Conservation (phyloP, 2,888 invertebrate genomes). For the Phania funesta region DNA sequence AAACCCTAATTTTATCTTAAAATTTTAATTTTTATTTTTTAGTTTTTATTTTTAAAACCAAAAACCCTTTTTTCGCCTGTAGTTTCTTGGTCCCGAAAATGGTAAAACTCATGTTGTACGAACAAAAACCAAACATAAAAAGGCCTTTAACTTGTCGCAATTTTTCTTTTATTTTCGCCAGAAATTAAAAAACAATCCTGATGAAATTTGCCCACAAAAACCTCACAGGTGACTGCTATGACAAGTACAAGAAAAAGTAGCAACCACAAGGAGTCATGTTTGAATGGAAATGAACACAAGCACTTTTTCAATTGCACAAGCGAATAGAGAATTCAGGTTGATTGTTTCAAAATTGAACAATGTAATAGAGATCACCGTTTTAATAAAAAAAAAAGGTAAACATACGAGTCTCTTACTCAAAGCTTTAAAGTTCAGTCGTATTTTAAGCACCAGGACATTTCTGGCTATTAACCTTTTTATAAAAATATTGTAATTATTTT, state of each 20-base stretch:
- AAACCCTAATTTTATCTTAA: constrained; percentile 16
- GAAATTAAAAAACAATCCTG: constrained; percentile 56
- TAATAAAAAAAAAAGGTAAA: not conserved
- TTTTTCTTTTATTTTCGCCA: constrained; percentile 28
- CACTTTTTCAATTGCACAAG: constrained; percentile 14
- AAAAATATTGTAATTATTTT: no score
- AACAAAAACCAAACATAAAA: not conserved
- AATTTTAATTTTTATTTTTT: not conserved
- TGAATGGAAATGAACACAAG: not conserved
- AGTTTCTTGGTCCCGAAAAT: constrained; percentile 7
- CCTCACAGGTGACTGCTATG: not conserved
- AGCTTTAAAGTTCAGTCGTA: not conserved
- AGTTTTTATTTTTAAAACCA: not conserved
- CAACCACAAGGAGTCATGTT: not conserved
- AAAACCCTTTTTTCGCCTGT: not conserved
- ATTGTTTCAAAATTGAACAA: not conserved
- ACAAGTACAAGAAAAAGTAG: not conserved
- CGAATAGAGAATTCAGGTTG: not conserved
- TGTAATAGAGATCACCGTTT: not conserved
- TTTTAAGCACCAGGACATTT: no score
- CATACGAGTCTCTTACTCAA: not conserved
- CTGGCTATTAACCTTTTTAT: no score
- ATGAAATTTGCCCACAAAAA: constrained; percentile 28
- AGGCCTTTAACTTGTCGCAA: constrained; percentile 25
- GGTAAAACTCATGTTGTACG: constrained; percentile 23